phyloP scores from a whole-genome alignment of 2,113 vertebrate species.

The Pandion haliaetus region DNA sequence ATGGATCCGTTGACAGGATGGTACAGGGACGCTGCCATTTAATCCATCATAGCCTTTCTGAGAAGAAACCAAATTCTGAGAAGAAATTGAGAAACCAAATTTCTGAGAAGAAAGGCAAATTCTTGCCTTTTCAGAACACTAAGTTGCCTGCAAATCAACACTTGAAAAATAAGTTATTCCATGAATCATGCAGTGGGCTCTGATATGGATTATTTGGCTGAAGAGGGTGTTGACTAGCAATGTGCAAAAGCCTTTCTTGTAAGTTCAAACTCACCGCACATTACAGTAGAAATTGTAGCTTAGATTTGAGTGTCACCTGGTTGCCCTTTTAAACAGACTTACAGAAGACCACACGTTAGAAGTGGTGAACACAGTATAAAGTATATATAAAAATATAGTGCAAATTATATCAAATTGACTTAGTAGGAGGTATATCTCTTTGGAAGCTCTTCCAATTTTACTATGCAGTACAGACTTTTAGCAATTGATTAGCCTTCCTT shows the following conservation, averaged over 20 bases:
- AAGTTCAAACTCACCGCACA: neutral
- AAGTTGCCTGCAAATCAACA: neutral
- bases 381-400: neutral
- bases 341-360: neutral
- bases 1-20: neutral
- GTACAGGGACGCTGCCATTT: neutral
- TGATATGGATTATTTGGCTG: neutral
- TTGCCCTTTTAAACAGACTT: neutral
- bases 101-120: neutral
- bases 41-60: neutral
- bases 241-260: rapidly evolving
- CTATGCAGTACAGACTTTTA: neutral
- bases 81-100: neutral
- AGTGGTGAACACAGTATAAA: neutral
- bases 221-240: neutral
- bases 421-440: neutral
- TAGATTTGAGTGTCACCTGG: neutral
- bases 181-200: neutral
- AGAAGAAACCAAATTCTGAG: neutral
- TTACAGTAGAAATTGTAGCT: neutral
- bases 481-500: neutral
- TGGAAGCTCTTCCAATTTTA: neutral
- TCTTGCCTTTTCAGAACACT: neutral
- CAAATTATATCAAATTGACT: neutral
- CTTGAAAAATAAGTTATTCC: neutral